These are phyloP conservation scores for Mesochorus sp. DNA, from an alignment of 2,888 invertebrate genomes.

Conservation along the genomic window DNA sequence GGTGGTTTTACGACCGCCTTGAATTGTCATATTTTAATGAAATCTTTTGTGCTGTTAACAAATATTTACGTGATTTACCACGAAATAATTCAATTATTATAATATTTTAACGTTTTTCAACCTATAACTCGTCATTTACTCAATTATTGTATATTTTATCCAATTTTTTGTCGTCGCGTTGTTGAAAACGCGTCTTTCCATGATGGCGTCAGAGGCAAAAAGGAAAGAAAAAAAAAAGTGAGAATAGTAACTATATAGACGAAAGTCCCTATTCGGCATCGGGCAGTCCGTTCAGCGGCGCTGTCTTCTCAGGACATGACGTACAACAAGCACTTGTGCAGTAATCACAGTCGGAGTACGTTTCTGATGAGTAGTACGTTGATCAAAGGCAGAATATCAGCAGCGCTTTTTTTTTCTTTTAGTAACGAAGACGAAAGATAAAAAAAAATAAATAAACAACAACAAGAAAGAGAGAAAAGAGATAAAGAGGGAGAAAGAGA, in stretches of 20 bases:
- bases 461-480: constrained; percentile 4
- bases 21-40: no score
- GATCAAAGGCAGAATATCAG: constrained; percentile 61
- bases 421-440: neutral
- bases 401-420: constrained; percentile 34
- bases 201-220: constrained; percentile 16
- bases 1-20: no score
- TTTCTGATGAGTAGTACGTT: constrained; percentile 71
- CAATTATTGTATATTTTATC: no score
- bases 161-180: neutral
- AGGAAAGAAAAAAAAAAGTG: constrained; percentile 4
- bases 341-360: constrained; percentile 74
- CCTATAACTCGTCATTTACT: no score
- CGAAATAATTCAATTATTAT: no score
- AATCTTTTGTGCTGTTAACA: no score
- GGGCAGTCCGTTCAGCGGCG: constrained; percentile 64
- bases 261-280: constrained; percentile 57
- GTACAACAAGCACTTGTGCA: constrained; percentile 72
- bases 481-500: neutral
- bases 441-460: constrained; percentile 29
- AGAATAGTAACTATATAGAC: constrained; percentile 38
- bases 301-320: constrained; percentile 71
- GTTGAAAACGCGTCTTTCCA: constrained; percentile 13
- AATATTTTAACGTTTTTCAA: no score
- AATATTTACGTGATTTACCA: no score